These are phyloP conservation scores for Drosophila repleta DNA, from an alignment of 1,140 invertebrate species.

Conservation along the genomic window DNA sequence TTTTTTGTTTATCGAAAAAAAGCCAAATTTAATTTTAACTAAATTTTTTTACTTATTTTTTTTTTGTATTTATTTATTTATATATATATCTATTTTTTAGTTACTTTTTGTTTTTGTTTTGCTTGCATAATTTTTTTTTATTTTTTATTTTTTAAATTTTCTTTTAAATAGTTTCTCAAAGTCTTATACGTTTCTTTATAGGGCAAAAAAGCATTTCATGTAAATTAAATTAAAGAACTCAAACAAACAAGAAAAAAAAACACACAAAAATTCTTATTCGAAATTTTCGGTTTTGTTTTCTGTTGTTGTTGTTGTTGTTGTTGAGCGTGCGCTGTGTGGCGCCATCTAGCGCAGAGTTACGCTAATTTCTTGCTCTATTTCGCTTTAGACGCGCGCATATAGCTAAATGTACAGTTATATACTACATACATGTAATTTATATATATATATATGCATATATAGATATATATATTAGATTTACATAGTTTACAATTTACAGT, in stretches of 20 bases:
- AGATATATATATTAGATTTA: constrained; percentile 41
- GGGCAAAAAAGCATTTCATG: constrained; percentile 70
- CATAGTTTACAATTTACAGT: constrained; percentile 62
- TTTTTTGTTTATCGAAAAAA: constrained; percentile 4
- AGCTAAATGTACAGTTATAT: constrained; percentile 49
- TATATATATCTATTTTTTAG: constrained; percentile 20
- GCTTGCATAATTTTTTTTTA: constrained; percentile 19
- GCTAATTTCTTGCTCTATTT: constrained; percentile 1
- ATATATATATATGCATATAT: constrained; percentile 21
- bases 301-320: background rate
- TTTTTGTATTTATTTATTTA: constrained; percentile 27
- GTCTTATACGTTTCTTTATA: constrained; percentile 81
- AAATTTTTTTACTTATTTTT: constrained; percentile 41
- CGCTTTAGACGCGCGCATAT: constrained; percentile 51
- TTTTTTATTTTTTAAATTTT: constrained; percentile 10
- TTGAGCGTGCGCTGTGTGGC: constrained; percentile 33
- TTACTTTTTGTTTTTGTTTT: constrained; percentile 37
- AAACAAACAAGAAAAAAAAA: constrained; percentile 56
- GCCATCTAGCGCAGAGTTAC: constrained; percentile 14
- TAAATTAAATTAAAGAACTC: constrained; percentile 61
- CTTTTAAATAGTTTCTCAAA: constrained; percentile 74
- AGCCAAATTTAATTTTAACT: constrained; percentile 62
- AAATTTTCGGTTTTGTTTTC: constrained; percentile 15
- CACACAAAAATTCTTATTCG: constrained; percentile 53
- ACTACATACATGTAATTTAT: constrained; percentile 13